A percentile compares a stretch with the other conserved stretches of the same genome.
These are phyloP conservation scores for Ceriagrion tenellum DNA, from an alignment of 2,888 invertebrate genomes.

Conservation along the genomic window DNA sequence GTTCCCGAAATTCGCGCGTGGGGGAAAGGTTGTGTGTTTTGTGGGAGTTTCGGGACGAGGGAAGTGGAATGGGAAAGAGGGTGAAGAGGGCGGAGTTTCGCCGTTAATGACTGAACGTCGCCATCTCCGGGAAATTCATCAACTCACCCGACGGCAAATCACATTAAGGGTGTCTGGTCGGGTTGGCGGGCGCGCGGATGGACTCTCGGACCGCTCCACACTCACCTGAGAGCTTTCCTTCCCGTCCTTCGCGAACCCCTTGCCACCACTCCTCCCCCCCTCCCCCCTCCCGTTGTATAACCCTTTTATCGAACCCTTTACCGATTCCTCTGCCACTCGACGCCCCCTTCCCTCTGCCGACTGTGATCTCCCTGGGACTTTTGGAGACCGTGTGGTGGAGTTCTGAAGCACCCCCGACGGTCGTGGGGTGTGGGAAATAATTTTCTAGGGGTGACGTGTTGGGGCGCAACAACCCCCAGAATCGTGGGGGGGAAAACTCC, in stretches of 20 bases:
- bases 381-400: no score
- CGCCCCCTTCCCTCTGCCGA: background rate
- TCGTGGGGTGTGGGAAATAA: no score
- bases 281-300: background rate
- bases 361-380: no score
- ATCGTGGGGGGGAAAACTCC: no score
- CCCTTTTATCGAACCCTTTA: background rate
- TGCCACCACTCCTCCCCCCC: no score
- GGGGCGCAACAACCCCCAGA: no score
- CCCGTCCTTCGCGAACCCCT: constrained; percentile 67
- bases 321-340: background rate
- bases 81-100: constrained; percentile 71
- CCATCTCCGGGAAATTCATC: constrained; percentile 34
- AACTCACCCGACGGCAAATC: constrained; percentile 72
- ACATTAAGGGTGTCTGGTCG: constrained; percentile 73
- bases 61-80: constrained; percentile 68
- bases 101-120: constrained; percentile 39
- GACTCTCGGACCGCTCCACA: constrained; percentile 74
- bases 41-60: background rate
- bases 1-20: background rate
- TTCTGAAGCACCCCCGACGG: no score
- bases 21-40: no score
- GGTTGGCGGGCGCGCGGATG: constrained; percentile 74
- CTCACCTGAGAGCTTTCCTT: constrained; percentile 74
- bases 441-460: no score